phyloP scores from a whole-genome alignment of 2,888 invertebrate species.

The Dolomedes plantarius region DNA sequence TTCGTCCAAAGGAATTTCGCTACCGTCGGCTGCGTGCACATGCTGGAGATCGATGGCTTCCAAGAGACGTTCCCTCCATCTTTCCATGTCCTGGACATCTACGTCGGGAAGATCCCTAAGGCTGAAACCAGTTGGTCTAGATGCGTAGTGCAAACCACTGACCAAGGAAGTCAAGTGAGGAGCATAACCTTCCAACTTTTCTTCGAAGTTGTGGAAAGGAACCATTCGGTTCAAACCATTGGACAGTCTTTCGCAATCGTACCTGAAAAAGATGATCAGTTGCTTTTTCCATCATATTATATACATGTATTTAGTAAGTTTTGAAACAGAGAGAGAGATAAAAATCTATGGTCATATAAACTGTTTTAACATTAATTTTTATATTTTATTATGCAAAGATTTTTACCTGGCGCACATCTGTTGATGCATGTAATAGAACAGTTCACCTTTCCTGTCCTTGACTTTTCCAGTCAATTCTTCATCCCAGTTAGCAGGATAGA shows the following conservation, averaged over 20 bases:
- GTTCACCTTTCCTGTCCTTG: constrained; percentile 82
- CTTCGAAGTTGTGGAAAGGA: constrained; percentile 78
- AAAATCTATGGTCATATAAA: neutral
- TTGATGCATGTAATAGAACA: constrained; percentile 82
- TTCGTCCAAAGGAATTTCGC: constrained; percentile 81
- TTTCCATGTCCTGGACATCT: constrained; percentile 79
- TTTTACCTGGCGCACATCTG: constrained; percentile 75
- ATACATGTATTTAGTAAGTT: no score
- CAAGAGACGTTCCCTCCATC: constrained; percentile 86
- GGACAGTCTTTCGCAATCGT: constrained; percentile 86
- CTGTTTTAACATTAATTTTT: neutral
- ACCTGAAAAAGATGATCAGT: no score
- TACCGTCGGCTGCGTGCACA: constrained; percentile 80
- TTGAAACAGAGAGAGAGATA: neutral
- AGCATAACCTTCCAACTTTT: constrained; percentile 71
- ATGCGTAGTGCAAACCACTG: constrained; percentile 72
- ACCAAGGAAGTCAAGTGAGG: constrained; percentile 72
- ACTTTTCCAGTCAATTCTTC: constrained; percentile 79
- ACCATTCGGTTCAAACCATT: constrained; percentile 83
- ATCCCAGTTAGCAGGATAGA: constrained; percentile 82
- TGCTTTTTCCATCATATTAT: no score
- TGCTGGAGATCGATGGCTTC: constrained; percentile 83
- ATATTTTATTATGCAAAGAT: no score
- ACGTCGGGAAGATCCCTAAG: constrained; percentile 47
- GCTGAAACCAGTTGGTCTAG: constrained; percentile 65